Base-by-base conservation (phyloP, 2,113 vertebrate species). In the Caloenas nicobarica region DNA sequence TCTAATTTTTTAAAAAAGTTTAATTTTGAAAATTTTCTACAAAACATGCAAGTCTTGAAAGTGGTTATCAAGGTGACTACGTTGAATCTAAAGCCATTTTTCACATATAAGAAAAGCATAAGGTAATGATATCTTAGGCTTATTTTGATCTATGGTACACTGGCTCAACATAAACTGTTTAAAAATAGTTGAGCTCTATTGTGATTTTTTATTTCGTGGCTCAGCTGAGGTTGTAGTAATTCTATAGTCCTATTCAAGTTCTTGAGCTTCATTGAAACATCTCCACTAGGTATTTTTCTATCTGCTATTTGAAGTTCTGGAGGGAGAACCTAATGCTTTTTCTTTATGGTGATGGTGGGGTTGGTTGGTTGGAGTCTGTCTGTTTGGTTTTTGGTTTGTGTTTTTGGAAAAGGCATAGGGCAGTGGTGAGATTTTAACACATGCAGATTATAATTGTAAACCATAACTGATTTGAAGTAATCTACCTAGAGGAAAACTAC, bases 1-100 rank as follows among this genome's bases (percentile, higher is more conserved):
- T 3, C 14, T 22, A 0, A 10, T 61, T 21, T 13, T 24, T 29
- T 14, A 24, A 3, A 10, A 26, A 70, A 16, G 5, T 6, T 53
- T 61, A 54, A 73, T 40, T 29, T 66, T 1, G 31, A 61, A 4
- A 1, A 1, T 16, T 54, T 66, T 23, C 22, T 40, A 4, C 7
- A 25, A 5, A 66, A 44, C 36, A 68, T 11, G 23, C 9, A 58
- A 48, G 3, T 29, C 18, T 86, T n/a, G 28, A 34, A 74, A 46
- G 28, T 11, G n/a, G 5, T 56, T 42, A 23, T 62, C 4, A 26
- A 17, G 18, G 26, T 4, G 3, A 17, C 22, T 72, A 0, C 48
- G 91, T 60, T 36, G 50, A 54, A 40, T n/a, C 21, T 64, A 36
- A 83, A 72, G 6, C 7, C 2, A 0, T 60, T 90, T 84, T 22